Percentiles rank a stretch among this genome's conserved stretches.
Evolutionary conservation across 2,797 vertebrate species (phyloP).

Genomic region (Notolabrus celidotus): DNA sequence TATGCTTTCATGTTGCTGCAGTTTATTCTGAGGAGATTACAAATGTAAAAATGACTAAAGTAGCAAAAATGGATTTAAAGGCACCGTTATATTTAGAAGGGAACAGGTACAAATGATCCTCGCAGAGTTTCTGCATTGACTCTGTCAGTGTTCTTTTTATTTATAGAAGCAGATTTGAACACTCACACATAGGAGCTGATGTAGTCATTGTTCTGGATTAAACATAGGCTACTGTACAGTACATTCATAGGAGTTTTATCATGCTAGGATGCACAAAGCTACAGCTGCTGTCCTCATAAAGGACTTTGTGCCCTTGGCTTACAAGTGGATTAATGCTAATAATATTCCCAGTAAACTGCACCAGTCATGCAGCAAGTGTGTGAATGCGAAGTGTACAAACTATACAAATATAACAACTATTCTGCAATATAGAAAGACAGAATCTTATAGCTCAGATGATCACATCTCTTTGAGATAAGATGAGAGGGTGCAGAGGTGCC

Average conservation of each 20-base stretch:
- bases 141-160: neutral
- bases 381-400: slow-evolving; percentile 1
- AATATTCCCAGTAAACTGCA: slow-evolving; percentile 32
- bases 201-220: no score
- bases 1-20: slow-evolving; percentile 1
- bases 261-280: slow-evolving; percentile 13
- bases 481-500: slow-evolving; percentile 1
- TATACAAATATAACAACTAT: slow-evolving; percentile 8
- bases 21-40: slow-evolving; percentile 15
- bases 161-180: neutral
- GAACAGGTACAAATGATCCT: neutral
- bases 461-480: neutral
- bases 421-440: neutral
- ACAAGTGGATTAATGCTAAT: slow-evolving; percentile 31
- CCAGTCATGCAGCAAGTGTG: slow-evolving; percentile 41
- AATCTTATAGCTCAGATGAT: neutral
- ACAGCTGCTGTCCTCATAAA: neutral
- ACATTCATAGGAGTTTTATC: neutral
- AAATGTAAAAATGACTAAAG: neutral
- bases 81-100: neutral
- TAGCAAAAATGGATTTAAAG: neutral
- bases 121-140: neutral
- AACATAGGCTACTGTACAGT: neutral
- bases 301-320: slow-evolving; percentile 12
- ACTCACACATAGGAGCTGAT: no score